phyloP scores from a whole-genome alignment of 2,113 vertebrate genomes.

The Geothlypis trichas region DNA sequence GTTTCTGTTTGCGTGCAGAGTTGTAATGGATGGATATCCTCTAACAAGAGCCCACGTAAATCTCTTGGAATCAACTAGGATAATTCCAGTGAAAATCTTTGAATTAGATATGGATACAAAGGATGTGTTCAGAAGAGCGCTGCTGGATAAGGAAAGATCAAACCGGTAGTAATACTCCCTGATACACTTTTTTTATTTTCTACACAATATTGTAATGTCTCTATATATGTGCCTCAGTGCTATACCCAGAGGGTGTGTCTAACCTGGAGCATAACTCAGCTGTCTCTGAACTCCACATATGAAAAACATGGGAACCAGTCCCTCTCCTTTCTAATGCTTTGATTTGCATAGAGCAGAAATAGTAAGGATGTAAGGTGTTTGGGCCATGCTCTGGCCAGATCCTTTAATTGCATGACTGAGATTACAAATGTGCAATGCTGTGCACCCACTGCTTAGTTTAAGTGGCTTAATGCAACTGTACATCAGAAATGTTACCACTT shows the following conservation, averaged over 20 bases:
- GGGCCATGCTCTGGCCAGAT: not conserved
- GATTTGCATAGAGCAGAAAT: not conserved
- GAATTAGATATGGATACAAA: constrained; percentile 84
- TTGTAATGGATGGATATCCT: constrained; percentile 92
- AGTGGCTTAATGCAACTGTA: not conserved
- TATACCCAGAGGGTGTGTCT: not conserved
- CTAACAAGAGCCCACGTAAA: constrained; percentile 81
- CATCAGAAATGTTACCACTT: not conserved
- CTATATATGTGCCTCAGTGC: not conserved
- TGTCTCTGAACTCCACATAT: not conserved
- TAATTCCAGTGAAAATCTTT: constrained; percentile 86
- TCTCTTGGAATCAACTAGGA: constrained; percentile 78
- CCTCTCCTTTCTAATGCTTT: not conserved
- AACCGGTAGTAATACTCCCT: constrained; percentile 73
- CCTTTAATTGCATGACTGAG: rapidly evolving
- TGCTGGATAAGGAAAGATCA: constrained; percentile 72
- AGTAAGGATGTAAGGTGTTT: not conserved
- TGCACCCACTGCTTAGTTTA: not conserved
- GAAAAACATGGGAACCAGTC: not conserved
- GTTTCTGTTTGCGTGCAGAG: constrained; percentile 71
- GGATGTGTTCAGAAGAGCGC: constrained; percentile 86
- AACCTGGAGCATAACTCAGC: not conserved
- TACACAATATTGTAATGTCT: not conserved
- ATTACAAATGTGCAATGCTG: not conserved
- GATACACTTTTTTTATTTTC: not conserved